phyloP scores from a whole-genome alignment of 2,797 vertebrate genomes.

The Amazona finschi region DNA sequence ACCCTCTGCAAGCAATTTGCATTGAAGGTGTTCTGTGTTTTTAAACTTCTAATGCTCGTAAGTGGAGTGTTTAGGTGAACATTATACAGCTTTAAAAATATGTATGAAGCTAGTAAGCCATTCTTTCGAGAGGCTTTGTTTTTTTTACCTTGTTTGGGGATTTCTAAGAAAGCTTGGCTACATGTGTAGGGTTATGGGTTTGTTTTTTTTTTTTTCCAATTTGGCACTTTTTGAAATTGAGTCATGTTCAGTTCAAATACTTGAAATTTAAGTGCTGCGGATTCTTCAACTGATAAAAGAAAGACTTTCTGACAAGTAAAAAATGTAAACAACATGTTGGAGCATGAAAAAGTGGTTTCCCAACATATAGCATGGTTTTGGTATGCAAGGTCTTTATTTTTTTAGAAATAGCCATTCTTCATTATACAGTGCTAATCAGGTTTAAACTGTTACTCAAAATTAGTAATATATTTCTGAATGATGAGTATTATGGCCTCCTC shows the following conservation, averaged over 20 bases:
- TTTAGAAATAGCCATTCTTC: slow-evolving; percentile 71
- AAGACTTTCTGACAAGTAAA: slow-evolving; percentile 26
- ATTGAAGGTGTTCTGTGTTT: slow-evolving; percentile 68
- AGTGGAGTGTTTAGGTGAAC: slow-evolving; percentile 71
- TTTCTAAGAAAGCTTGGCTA: slow-evolving; percentile 47
- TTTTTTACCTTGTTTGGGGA: slow-evolving; percentile 38
- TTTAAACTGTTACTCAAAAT: slow-evolving; percentile 61
- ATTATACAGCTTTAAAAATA: slow-evolving; percentile 67
- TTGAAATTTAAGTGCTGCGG: slow-evolving; percentile 50
- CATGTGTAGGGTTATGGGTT: not conserved
- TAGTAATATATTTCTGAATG: slow-evolving; percentile 50
- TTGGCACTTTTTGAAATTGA: slow-evolving; percentile 58
- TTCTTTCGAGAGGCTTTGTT: slow-evolving; percentile 31
- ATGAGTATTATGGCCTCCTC: slow-evolving; percentile 45
- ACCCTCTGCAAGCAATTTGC: slow-evolving; percentile 60
- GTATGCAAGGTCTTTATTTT: slow-evolving; percentile 53
- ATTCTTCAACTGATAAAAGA: slow-evolving; percentile 54
- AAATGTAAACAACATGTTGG: slow-evolving; percentile 51
- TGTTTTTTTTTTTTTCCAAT: not conserved
- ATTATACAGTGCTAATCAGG: slow-evolving; percentile 48
- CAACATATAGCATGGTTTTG: slow-evolving; percentile 72
- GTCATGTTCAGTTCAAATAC: slow-evolving; percentile 34
- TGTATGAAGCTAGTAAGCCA: slow-evolving; percentile 52
- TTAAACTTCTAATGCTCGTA: slow-evolving; percentile 64
- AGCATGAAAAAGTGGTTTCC: slow-evolving; percentile 73